These are phyloP conservation scores for Cetonia aurata DNA, from an alignment of 2,888 invertebrate genomes.

Conservation along the genomic window DNA sequence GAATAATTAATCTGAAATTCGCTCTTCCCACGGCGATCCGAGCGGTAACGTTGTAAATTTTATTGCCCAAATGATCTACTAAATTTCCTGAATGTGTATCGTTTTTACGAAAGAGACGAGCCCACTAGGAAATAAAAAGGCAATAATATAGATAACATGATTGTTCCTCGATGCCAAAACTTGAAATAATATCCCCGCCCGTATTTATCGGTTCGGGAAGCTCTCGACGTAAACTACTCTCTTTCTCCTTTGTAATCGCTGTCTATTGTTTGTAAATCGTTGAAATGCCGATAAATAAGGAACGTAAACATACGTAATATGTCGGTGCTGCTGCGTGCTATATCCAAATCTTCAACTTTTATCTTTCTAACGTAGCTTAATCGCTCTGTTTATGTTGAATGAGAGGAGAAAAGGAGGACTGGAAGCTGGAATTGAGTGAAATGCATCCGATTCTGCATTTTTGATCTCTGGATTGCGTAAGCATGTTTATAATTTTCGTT, in stretches of 20 bases:
- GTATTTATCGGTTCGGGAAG: slow-evolving; percentile 31
- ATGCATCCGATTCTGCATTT: too few relatives aligned
- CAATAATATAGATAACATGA: slow-evolving; percentile 39
- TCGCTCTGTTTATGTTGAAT: too few relatives aligned
- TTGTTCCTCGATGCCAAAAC: slow-evolving; percentile 36
- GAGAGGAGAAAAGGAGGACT: too few relatives aligned
- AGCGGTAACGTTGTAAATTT: slow-evolving; percentile 42
- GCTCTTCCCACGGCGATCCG: slow-evolving; percentile 34
- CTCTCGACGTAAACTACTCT: slow-evolving; percentile 18
- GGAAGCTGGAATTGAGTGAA: too few relatives aligned
- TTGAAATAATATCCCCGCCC: slow-evolving; percentile 31
- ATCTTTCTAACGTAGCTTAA: too few relatives aligned
- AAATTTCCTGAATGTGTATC: slow-evolving; percentile 43
- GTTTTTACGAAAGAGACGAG: slow-evolving; percentile 38
- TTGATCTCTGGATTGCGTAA: too few relatives aligned
- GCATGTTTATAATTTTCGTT: too few relatives aligned
- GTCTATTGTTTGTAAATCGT: slow-evolving; percentile 36
- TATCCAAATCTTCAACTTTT: too few relatives aligned
- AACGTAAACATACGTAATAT: slow-evolving; percentile 3
- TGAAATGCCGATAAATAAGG: slow-evolving; percentile 35
- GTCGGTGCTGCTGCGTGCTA: too few relatives aligned
- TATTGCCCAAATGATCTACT: slow-evolving; percentile 44
- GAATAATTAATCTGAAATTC: slow-evolving; percentile 46
- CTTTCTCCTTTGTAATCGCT: slow-evolving; percentile 26
- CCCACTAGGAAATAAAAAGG: slow-evolving; percentile 34